phyloP scores from a whole-genome alignment of 1,140 invertebrate species.

The Phortica variegata region DNA sequence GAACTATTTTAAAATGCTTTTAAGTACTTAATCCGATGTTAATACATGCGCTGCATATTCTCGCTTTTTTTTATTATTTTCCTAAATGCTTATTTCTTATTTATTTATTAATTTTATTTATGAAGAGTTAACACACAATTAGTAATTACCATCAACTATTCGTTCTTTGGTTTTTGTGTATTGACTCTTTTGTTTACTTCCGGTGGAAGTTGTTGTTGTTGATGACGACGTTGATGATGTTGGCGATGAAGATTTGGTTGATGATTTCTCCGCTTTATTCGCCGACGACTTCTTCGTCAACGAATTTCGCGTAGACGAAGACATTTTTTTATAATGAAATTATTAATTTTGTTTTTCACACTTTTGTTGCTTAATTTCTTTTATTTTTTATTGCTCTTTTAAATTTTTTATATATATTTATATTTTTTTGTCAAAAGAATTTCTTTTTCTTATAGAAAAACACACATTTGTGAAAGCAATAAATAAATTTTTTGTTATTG shows the following conservation, averaged over 20 bases:
- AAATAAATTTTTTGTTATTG: conserved; percentile 63
- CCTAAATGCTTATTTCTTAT: too few species aligned
- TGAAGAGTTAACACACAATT: too few species aligned
- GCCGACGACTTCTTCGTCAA: conserved; percentile 45
- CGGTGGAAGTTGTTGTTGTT: conserved; percentile 20
- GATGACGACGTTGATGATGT: conserved; percentile 25
- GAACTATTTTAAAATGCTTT: too few species aligned
- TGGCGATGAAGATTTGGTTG: conserved; percentile 29
- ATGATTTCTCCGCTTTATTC: conserved; percentile 31
- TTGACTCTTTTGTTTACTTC: conserved; percentile 50
- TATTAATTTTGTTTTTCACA: conserved; percentile 21
- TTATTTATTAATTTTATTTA: too few species aligned
- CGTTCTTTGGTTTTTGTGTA: conserved; percentile 50
- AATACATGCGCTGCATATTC: too few species aligned
- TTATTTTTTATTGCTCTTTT: conserved; percentile 6
- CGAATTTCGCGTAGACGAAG: conserved; percentile 49
- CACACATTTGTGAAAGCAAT: not conserved
- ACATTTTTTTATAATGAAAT: conserved; percentile 35
- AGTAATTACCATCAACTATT: conserved; percentile 58
- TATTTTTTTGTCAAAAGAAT: not conserved
- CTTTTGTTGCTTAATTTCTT: conserved; percentile 27
- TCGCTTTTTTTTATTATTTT: too few species aligned
- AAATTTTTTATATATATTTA: not conserved
- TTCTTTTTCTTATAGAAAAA: not conserved
- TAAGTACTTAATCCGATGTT: too few species aligned